phyloP scores from a whole-genome alignment of 2,797 vertebrate species.

The Apogon talboti region DNA sequence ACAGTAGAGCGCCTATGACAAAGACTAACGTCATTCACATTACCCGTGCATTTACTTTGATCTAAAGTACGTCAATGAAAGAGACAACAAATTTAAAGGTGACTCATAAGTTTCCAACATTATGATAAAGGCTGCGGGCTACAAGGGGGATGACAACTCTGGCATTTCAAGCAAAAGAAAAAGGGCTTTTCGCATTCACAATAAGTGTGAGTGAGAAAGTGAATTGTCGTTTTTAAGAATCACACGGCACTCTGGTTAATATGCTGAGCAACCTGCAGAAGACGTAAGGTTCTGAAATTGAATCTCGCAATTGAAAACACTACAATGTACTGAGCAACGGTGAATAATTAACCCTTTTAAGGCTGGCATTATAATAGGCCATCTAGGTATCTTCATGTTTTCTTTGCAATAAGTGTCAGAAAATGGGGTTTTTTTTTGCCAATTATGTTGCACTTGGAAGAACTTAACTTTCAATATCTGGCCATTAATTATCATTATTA shows the following conservation, averaged over 20 bases:
- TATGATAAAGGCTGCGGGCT: not conserved
- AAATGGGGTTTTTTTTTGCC: too few relatives aligned
- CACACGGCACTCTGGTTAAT: not conserved
- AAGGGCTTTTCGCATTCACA: constrained; percentile 4
- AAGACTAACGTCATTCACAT: not conserved
- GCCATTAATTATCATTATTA: too few relatives aligned
- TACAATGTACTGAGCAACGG: not conserved
- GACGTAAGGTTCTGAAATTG: not conserved
- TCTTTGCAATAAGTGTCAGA: too few relatives aligned
- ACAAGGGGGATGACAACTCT: not conserved
- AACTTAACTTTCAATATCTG: too few relatives aligned
- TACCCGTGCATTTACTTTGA: not conserved
- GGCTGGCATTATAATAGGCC: too few relatives aligned
- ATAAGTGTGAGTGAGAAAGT: not conserved
- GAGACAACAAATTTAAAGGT: not conserved
- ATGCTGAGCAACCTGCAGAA: constrained; percentile 6
- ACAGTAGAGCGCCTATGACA: too few relatives aligned
- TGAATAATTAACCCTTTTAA: not conserved
- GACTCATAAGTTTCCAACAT: constrained; percentile 1
- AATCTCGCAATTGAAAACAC: not conserved
- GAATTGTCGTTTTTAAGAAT: constrained; percentile 10
- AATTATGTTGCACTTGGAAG: too few relatives aligned
- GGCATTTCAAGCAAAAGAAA: not conserved
- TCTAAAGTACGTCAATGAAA: not conserved
- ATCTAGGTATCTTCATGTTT: too few relatives aligned